Percentiles rank a stretch among this genome's conserved stretches.
These are phyloP conservation scores for Scaptomyza parva DNA, from an alignment of 2,888 invertebrate species.

Conservation along the genomic window DNA sequence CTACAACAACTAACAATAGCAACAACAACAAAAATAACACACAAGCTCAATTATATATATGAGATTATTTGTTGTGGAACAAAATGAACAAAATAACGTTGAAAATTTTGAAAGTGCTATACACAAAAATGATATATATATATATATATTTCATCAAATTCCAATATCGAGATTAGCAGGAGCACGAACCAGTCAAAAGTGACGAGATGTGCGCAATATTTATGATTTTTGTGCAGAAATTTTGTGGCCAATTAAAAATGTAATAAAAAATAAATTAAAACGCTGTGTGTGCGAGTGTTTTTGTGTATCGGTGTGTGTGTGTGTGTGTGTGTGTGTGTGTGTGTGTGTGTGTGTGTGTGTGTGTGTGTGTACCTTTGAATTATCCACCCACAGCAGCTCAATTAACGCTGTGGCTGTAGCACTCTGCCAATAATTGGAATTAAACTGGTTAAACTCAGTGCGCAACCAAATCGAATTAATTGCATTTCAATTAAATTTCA, in stretches of 20 bases:
- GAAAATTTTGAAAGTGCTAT: constrained; percentile 11
- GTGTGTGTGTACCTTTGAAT: constrained; percentile 5
- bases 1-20: no score
- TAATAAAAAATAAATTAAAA: constrained; percentile 30
- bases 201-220: constrained; percentile 28
- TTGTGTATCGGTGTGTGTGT: background rate
- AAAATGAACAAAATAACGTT: constrained; percentile 9
- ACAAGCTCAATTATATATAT: background rate
- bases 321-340: background rate
- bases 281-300: background rate
- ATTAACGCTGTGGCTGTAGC: constrained; percentile 35
- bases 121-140: constrained; percentile 1
- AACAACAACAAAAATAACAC: background rate
- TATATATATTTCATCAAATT: constrained; percentile 22
- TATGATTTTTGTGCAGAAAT: constrained; percentile 37
- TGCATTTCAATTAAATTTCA: constrained; percentile 30
- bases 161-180: constrained; percentile 14
- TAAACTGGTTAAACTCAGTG: constrained; percentile 20
- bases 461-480: constrained; percentile 36
- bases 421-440: constrained; percentile 37
- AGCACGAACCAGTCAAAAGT: constrained; percentile 10
- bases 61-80: background rate
- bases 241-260: constrained; percentile 50
- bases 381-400: constrained; percentile 22
- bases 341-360: background rate